Evolutionary conservation across 2,888 invertebrate species (phyloP), one percentile per base, ranked within the genome.

Genomic region (Cantharis rustica): DNA sequence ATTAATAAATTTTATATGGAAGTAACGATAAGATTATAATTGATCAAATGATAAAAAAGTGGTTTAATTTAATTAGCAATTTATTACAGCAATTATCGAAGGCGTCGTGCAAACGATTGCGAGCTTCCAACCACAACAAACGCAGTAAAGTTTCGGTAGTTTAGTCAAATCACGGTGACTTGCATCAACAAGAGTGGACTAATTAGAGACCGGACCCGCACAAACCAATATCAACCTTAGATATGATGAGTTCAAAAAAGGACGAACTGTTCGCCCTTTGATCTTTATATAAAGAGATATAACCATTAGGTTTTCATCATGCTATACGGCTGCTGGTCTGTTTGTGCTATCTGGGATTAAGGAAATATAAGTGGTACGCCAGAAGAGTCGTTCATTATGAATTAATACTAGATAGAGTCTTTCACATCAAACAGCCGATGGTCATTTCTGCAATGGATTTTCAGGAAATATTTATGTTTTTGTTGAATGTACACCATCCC

Each of bases 301-400:
- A 88, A 88, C 88, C 88, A 88, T 88, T 88, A 88, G 87, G 88
- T 87, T 88, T 87, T 88, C 87, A 88, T 87, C 88, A 86, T 86
- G 85, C 84, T 85, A 85, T 86, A 85, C 85, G 86, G 86, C 85
- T 84, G 84, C 82, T 84, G 85, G 84, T 83, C 84, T 83, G 84
- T 85, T 86, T 86, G 86, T 86, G 85, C 87, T 87, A 86, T 86
- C 85, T 84, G 86, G 87, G 88, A 88, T 88, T 88, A 88, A 88
- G 88, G 88, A 88, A 88, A 88, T 88, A 88, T 87, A 88, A 88
- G 88, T 88, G 88, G 87, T 85, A 73, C 73, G 78, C 75, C 71
- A 78, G 78, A 78, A 78, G 76, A 76, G 69, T 78, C 75, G 75
- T 75, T 78, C 78, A 76, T 78, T 78, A 75, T 73, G 73, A 75